Base-by-base conservation (phyloP, 2,113 vertebrate species). In the Cheilinus undulatus region DNA sequence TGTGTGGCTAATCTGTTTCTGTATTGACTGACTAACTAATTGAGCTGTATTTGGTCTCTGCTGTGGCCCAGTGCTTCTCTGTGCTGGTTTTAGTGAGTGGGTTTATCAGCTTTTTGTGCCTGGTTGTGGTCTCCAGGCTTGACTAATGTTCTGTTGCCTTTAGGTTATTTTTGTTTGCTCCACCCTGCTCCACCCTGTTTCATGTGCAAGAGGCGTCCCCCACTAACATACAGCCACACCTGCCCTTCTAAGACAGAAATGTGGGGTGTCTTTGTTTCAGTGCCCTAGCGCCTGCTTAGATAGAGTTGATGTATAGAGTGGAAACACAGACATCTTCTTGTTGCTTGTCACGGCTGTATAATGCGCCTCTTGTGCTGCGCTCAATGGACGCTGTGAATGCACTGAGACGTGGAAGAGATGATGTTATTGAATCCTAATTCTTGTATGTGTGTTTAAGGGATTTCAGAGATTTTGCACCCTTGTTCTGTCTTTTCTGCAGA, bases 261-360 rank as follows among this genome's bases (percentile, higher is more conserved):
- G 82, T 84, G 66, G 74, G 79, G 75, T 56, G 59, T 59, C 65
- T 84, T 90, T 90, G 80, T 87, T 70, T 32, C 5, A 38, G 30
- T n/a, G 59, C 46, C 46, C 34, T n/a, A 6, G 17, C 46, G 58
- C 60, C 46, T 28, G 23, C 65, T 53, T 54, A 30, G 51, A 43
- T 59, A 30, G 28, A 75, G 59, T 38, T 75, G 32, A 75, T 77
- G 84, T 59, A 75, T 59, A 12, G 53, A 70, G 54, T 67, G 58
- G 45, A 60, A 78, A 78, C 62, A 60, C 32, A 52, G 57, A 49
- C 60, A 24, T 60, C 60, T 70, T 62, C 64, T 64, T 56, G 58
- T 58, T 54, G 49, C 76, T 68, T 66, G 66, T 77, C 45, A 11
- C 30, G 30, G 50, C 38, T 17, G 3, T 48, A 82, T 81, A 86